These are phyloP conservation scores for Diaphora mendica DNA, from an alignment of 2,888 invertebrate genomes.

Conservation along the genomic window DNA sequence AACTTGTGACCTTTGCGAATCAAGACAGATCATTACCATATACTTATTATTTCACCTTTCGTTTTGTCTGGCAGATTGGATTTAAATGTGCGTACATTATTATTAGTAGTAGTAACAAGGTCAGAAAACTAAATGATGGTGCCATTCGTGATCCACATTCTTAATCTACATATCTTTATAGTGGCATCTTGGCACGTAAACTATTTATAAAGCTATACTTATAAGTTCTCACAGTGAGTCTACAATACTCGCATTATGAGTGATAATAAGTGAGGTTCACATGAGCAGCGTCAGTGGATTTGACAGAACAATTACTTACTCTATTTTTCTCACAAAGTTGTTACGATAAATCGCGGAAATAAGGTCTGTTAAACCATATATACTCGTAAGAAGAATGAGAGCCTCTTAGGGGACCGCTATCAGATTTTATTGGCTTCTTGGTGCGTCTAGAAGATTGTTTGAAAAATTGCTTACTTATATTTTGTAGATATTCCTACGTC, in stretches of 20 bases:
- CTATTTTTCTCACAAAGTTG: conserved; percentile 70
- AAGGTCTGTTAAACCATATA: conserved; percentile 56
- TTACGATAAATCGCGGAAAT: conserved; percentile 69
- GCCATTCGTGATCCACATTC: conserved; percentile 50
- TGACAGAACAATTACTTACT: conserved; percentile 77
- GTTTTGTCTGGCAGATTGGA: conserved; percentile 53
- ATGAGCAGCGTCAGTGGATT: conserved; percentile 63
- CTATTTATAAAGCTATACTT: conserved; percentile 55
- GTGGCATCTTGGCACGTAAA: conserved; percentile 43
- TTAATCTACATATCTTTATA: conserved; percentile 47
- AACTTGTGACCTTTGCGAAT: conserved; percentile 60
- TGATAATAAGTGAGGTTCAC: conserved; percentile 70
- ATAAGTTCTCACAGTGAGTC: conserved; percentile 67
- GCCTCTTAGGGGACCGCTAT: conserved; percentile 55
- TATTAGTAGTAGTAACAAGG: conserved; percentile 52
- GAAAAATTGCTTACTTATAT: conserved; percentile 24
- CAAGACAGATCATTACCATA: conserved; percentile 44
- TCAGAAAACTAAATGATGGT: conserved; percentile 51
- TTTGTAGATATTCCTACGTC: background rate
- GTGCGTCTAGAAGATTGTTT: conserved; percentile 35
- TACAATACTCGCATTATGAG: conserved; percentile 51
- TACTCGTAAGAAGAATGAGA: conserved; percentile 31
- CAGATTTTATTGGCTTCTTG: conserved; percentile 50
- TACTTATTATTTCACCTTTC: conserved; percentile 50
- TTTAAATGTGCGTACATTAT: conserved; percentile 44